Percentiles rank a stretch among this genome's conserved stretches.
Conservation (phyloP, 2,797 vertebrate genomes). For the Dermochelys coriacea region DNA sequence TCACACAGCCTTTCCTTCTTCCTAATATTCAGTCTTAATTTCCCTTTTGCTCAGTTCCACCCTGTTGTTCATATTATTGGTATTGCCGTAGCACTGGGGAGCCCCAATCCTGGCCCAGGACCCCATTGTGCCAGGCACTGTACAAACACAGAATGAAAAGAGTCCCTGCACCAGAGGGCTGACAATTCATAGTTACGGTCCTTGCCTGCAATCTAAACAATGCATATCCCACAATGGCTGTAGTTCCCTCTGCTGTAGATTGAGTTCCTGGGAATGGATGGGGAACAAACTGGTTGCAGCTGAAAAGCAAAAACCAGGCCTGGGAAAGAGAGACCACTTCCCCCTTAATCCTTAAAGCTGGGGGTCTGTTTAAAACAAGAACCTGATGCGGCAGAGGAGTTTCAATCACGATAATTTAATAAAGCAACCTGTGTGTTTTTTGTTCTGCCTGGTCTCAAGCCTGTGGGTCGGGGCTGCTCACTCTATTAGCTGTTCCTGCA, state of each 20-base stretch:
- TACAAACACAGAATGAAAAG: background rate
- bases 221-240: accelerated
- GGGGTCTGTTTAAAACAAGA: background rate
- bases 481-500: constrained; percentile 11
- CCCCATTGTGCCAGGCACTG: background rate
- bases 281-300: background rate
- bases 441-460: constrained; percentile 29
- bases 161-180: background rate
- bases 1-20: background rate
- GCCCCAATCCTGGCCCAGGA: no score
- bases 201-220: background rate
- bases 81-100: background rate
- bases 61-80: background rate
- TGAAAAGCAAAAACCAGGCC: constrained; percentile 6
- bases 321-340: background rate
- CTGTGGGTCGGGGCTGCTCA: background rate
- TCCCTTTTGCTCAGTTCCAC: background rate
- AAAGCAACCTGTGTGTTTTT: background rate
- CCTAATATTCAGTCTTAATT: background rate
- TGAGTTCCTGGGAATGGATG: background rate
- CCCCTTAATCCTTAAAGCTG: background rate
- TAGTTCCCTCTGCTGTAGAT: constrained; percentile 6
- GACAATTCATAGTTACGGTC: background rate
- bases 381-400: background rate
- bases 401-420: background rate